Evolutionary conservation across 2,797 vertebrate species (phyloP).

Genomic region (Astyanax mexicanus): DNA sequence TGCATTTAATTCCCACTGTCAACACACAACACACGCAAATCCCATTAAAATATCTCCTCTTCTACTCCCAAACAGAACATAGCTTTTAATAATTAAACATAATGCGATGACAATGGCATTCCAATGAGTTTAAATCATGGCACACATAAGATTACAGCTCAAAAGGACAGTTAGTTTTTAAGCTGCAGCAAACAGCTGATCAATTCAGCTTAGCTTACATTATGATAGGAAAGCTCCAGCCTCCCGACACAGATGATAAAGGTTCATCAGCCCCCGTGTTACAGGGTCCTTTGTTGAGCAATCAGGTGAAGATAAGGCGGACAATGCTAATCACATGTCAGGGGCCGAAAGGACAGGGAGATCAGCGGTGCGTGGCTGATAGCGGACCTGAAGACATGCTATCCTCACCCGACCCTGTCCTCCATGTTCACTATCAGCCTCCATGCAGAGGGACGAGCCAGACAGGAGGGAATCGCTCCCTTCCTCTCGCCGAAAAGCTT

Average conservation of each 20-base stretch:
- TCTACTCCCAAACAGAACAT: too few species aligned
- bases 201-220: neutral
- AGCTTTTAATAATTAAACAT: too few species aligned
- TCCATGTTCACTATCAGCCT: conserved; percentile 41
- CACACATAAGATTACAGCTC: too few species aligned
- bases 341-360: conserved; percentile 41
- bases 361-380: conserved; percentile 52
- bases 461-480: conserved; percentile 39
- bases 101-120: neutral
- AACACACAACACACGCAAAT: too few species aligned
- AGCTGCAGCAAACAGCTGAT: conserved; percentile 18
- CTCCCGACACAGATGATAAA: neutral
- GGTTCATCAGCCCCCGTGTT: conserved; percentile 52
- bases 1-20: too few species aligned
- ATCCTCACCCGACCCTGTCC: conserved; percentile 43
- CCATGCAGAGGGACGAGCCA: conserved; percentile 26
- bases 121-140: neutral
- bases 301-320: conserved; percentile 59
- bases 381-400: conserved; percentile 46
- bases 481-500: conserved; percentile 23
- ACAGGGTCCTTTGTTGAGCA: conserved; percentile 54
- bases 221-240: neutral
- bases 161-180: conserved; percentile 39
- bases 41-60: too few species aligned
- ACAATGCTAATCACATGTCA: conserved; percentile 58